phyloP scores from a whole-genome alignment of 1,140 invertebrate genomes.

The Cecropterus lyciades region DNA sequence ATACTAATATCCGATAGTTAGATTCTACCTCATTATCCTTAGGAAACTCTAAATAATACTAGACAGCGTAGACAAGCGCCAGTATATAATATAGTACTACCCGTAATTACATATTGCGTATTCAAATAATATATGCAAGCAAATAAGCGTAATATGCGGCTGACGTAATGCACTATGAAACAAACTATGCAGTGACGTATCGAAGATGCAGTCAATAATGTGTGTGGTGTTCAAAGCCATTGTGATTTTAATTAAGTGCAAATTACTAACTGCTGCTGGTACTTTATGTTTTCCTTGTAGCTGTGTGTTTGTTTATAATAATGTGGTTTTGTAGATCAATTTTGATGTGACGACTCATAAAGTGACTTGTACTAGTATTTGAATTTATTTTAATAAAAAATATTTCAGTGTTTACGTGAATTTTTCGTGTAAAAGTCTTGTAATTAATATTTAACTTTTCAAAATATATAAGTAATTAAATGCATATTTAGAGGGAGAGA shows the following conservation, averaged over 20 bases:
- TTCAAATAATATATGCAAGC: constrained; percentile 47
- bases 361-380: no score
- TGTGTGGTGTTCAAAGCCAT: constrained; percentile 21
- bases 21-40: background rate
- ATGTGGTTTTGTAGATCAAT: background rate
- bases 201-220: constrained; percentile 22
- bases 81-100: constrained; percentile 35
- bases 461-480: no score
- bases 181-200: constrained; percentile 28
- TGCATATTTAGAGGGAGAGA: no score
- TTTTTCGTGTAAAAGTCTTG: no score
- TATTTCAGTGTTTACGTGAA: no score
- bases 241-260: constrained; percentile 38
- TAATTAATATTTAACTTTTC: no score
- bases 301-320: constrained; percentile 1
- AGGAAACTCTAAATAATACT: background rate
- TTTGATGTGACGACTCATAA: no score
- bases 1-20: no score
- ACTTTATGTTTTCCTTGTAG: constrained; percentile 18
- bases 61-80: constrained; percentile 25
- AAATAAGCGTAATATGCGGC: constrained; percentile 47
- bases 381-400: no score
- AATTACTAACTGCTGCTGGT: constrained; percentile 29
- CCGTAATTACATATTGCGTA: constrained; percentile 39
- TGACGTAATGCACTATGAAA: constrained; percentile 51